A percentile compares a stretch with the other conserved stretches of the same genome.
Evolutionary conservation across 2,113 vertebrate species (phyloP).

Genomic region (Callipepla squamata): DNA sequence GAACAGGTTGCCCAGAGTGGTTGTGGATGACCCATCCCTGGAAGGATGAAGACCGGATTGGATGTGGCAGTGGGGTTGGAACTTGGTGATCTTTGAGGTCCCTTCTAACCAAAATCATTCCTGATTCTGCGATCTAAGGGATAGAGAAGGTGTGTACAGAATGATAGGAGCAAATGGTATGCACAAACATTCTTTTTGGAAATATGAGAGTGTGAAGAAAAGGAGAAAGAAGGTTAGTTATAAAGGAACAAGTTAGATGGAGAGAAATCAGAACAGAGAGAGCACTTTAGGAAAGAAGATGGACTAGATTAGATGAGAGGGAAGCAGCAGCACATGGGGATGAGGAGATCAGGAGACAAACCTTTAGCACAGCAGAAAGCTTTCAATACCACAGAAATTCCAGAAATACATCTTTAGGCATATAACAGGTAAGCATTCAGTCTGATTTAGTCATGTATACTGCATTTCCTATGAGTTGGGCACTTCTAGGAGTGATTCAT

Average conservation of each 20-base stretch:
- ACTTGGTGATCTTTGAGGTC: too few relatives aligned
- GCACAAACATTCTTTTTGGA: neutral
- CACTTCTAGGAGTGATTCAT: neutral
- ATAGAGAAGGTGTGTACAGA: neutral
- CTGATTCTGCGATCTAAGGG: neutral
- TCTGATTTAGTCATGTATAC: neutral
- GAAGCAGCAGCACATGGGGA: neutral
- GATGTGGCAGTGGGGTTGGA: too few relatives aligned
- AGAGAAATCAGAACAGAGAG: slow-evolving; percentile 11
- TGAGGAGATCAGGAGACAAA: neutral
- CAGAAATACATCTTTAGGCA: neutral
- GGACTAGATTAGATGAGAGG: neutral
- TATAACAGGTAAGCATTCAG: neutral
- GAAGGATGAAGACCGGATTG: too few relatives aligned
- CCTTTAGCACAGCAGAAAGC: neutral
- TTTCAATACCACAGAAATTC: neutral
- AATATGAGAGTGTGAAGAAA: slow-evolving; percentile 26
- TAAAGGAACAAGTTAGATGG: neutral
- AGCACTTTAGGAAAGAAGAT: slow-evolving; percentile 3
- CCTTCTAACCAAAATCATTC: too few relatives aligned
- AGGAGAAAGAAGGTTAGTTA: neutral
- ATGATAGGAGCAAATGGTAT: neutral
- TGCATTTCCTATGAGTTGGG: neutral
- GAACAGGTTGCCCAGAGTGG: too few relatives aligned
- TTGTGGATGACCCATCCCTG: too few relatives aligned